Base-by-base conservation (phyloP, 2,888 invertebrate genomes). In the Aradus depressus region DNA sequence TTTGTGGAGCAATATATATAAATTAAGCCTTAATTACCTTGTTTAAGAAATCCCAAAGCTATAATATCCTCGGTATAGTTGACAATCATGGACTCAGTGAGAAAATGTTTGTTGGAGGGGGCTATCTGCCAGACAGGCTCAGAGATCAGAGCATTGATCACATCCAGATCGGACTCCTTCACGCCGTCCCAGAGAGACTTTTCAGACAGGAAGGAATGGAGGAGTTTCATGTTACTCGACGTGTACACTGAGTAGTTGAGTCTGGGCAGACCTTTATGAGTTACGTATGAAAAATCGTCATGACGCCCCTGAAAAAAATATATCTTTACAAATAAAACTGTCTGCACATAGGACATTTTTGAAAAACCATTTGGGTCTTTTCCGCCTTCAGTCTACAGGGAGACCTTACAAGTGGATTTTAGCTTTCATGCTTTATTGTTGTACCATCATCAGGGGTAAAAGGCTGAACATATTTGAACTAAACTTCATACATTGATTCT, bases 91-190 rank as follows among this genome's bases (percentile, higher is more conserved):
- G 70, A 64, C 74, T 84, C 82, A 57, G 77, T 79, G 3, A 83
- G 67, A 56, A 78, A 76, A 28, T 74, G 72, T 61, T 78, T 80
- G 56, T 74, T 72, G 3, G 42, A 34, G 0, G 84, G 80, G 0
- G 85, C 81, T 52, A 90, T 84, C 65, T 85, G 82, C 88, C 90
- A 91, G 0, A 91, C 80, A 0, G 90, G 90, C 64, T 88, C 88
- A 1, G 82, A 81, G 34, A 90, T 73, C 10, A 90, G 66, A 0
- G 83, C 80, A 58, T 84, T 80, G 48, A 89, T 73, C 0, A 80
- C 77, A 53, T 79, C 75, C 48, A 81, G 74, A 50, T 88, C 88
- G 41, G 80, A 78, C 23, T 84, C 59, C 60, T 83, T 86, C 0
- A 88, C 64, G 0, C 87, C 87, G 61, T 89, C 88, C 87, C 88